Percentiles rank a stretch among this genome's conserved stretches.
Conservation (phyloP, 1,140 invertebrate genomes). For the Stratiolaelaps scimitus region DNA sequence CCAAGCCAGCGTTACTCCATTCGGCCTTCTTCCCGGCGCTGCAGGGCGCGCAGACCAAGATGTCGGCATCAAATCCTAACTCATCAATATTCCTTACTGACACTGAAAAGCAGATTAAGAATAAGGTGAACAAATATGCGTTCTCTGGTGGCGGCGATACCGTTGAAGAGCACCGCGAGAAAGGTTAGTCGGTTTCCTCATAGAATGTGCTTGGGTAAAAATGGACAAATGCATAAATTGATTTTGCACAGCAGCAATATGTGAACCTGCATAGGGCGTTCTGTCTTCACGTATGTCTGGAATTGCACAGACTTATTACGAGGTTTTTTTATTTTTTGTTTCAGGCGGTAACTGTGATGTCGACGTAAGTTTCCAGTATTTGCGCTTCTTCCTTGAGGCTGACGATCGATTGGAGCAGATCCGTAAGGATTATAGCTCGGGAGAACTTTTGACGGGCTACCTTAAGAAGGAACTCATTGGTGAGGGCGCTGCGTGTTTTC, state of each 20-base stretch:
- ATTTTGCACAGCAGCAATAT: too few species aligned
- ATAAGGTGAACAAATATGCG: constrained; percentile 96
- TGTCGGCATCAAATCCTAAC: constrained; percentile 89
- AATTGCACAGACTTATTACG: background rate
- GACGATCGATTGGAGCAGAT: constrained; percentile 75
- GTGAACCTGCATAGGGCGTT: too few species aligned
- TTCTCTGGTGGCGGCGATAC: constrained; percentile 91
- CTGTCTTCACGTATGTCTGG: too few species aligned
- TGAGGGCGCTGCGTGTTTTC: background rate
- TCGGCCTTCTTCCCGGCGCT: constrained; percentile 89
- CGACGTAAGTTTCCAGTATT: constrained; percentile 90
- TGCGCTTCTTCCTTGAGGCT: constrained; percentile 90
- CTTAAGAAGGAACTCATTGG: constrained; percentile 78
- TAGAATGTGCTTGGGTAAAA: too few species aligned
- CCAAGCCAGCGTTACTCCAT: constrained; percentile 88
- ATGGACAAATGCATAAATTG: too few species aligned
- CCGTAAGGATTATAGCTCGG: constrained; percentile 66
- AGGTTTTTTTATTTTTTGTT: background rate
- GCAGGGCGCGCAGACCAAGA: constrained; percentile 92
- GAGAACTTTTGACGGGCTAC: constrained; percentile 80
- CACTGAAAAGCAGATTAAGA: constrained; percentile 90
- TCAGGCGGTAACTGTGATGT: constrained; percentile 87
- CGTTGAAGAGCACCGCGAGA: constrained; percentile 74
- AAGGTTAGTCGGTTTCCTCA: constrained; percentile 32
- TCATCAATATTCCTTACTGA: constrained; percentile 91